Percentiles rank a stretch among this genome's conserved stretches.
Conservation (phyloP, 2,113 vertebrate species). For the Capricornis sumatraensis region DNA sequence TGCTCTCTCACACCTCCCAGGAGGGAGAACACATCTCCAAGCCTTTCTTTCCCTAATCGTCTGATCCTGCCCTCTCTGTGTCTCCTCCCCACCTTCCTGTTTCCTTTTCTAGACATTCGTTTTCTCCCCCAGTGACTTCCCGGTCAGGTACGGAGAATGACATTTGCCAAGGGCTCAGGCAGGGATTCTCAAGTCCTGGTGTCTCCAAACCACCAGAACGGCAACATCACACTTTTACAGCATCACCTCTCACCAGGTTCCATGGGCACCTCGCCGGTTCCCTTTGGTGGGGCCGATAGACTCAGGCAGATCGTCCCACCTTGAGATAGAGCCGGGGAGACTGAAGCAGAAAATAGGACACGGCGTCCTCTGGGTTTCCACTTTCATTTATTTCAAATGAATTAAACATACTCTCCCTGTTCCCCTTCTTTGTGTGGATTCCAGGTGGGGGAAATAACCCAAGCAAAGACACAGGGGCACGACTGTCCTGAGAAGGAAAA, state of each 20-base stretch:
- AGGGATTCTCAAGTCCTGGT: background rate
- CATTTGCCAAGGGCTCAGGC: constrained; percentile 19
- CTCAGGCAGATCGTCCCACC: background rate
- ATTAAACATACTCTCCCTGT: background rate
- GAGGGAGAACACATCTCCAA: background rate
- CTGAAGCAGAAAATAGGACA: constrained; percentile 36
- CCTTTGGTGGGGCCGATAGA: background rate
- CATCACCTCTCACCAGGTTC: background rate
- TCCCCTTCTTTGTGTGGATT: background rate
- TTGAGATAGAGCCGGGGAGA: background rate
- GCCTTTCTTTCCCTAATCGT: background rate
- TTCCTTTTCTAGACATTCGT: background rate
- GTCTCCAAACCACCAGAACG: background rate
- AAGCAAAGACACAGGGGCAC: background rate
- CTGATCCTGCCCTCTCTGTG: background rate
- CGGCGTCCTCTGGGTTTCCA: background rate
- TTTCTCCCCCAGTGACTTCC: constrained; percentile 24
- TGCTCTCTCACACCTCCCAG: background rate
- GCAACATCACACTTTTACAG: background rate
- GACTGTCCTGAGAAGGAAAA: background rate
- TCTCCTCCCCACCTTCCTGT: background rate
- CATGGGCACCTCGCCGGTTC: background rate
- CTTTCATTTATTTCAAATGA: background rate
- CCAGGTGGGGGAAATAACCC: background rate
- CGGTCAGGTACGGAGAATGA: background rate